Base-by-base conservation (phyloP, 2,797 vertebrate species). In the Acanthurus tractus region DNA sequence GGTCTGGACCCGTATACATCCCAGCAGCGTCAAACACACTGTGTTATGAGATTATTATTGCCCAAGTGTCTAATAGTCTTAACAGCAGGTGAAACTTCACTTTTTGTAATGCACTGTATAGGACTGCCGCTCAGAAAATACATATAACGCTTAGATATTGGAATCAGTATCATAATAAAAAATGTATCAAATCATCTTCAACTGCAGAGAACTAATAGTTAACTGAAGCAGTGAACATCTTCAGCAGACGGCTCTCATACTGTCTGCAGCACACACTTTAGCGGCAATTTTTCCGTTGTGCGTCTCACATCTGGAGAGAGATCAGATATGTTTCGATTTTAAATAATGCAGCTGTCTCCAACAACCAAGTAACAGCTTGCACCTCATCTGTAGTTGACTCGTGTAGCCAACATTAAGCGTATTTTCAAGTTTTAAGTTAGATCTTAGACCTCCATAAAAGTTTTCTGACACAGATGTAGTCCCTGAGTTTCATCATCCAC, bases 361-460 rank as follows among this genome's bases (percentile, higher is more conserved):
- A 52, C 45, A 50, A 55, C 49, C 45, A 40, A 12, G 49, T 2
- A 46, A 46, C 9, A 3, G 8, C 52, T 25, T 18, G 6, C 4
- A 13, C 55, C 66, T 65, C 45, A 55, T 70, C 54, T 59, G 44
- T 34, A 69, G n/a, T 36, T 74, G 15, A 67, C 42, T 42, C 40
- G 18, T 63, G 50, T 65, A 50, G 73, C 55, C 14, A 15, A 18
- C 7, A 63, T 23, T 12, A 8, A 61, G 9, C 4, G 13, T 56
- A 25, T 54, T 78, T 62, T 74, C 13, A 45, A n/a, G 12, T 78
- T 82, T 74, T 50, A 42, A n/a, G 48, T 46, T 40, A 71, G 22
- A 61, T 40, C 18, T 53, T 72, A 11, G 29, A 45, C 25, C 12
- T 55, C 49, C 44, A 72, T 5, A 22, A 54, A 45, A 34, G 46